These are phyloP conservation scores for Mylabris phalerata DNA, from an alignment of 1,140 invertebrate genomes.

Conservation along the genomic window DNA sequence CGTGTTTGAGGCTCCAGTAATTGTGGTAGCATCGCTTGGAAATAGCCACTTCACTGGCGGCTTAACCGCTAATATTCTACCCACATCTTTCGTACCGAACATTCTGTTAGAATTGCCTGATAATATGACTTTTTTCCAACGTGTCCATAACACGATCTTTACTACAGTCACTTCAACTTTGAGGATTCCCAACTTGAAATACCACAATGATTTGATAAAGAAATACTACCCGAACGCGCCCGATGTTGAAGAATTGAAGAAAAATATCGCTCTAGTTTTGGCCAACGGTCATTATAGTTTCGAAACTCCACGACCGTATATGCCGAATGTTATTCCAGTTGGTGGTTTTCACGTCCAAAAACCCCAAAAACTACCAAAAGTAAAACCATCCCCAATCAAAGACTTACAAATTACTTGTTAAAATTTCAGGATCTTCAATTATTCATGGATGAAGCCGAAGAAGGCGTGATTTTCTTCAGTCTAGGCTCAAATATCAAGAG, in stretches of 20 bases:
- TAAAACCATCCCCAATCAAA: not conserved
- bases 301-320: conserved; percentile 40
- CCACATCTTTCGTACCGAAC: conserved; percentile 8
- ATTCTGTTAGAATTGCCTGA: not conserved
- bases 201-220: not conserved
- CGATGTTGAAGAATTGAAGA: conserved; percentile 24
- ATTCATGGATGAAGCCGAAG: conserved; percentile 41
- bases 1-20: conserved; percentile 11
- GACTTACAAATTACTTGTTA: not conserved
- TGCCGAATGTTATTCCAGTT: conserved; percentile 51
- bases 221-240: conserved; percentile 8
- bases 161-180: not conserved
- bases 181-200: not conserved
- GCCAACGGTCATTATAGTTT: conserved; percentile 47
- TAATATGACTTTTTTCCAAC: conserved; percentile 10
- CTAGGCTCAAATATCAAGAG: conserved; percentile 44
- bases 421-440: conserved; percentile 37
- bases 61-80: conserved; percentile 10
- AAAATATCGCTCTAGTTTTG: conserved; percentile 40
- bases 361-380: conserved; percentile 14
- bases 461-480: conserved; percentile 45
- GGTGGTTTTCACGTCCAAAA: conserved; percentile 50
- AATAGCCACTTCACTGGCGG: conserved; percentile 1
- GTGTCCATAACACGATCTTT: conserved; percentile 2
- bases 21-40: conserved; percentile 11